These are phyloP conservation scores for Lamellibrachia satsuma DNA, from an alignment of 2,888 invertebrate genomes.

Conservation along the genomic window DNA sequence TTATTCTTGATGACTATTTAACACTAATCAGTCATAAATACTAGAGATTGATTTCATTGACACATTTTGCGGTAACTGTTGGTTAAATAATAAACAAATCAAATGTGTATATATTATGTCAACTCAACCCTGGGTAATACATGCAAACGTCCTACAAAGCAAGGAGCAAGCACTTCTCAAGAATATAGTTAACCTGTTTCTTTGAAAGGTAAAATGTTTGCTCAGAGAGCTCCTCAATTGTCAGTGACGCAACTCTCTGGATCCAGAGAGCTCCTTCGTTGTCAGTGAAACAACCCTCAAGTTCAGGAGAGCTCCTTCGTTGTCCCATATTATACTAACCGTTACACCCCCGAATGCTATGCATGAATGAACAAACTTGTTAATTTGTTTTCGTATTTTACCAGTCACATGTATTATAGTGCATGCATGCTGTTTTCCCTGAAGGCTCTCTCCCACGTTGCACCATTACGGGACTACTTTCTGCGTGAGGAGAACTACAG, in stretches of 20 bases:
- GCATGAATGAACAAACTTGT: not conserved
- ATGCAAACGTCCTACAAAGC: not conserved
- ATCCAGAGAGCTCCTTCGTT: too few species aligned
- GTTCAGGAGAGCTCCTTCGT: not conserved
- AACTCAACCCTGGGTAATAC: not conserved
- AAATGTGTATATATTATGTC: not conserved
- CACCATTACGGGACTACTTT: constrained; percentile 93
- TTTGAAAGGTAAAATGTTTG: not conserved
- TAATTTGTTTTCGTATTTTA: not conserved
- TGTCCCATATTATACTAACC: not conserved
- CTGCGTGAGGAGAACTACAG: constrained; percentile 90
- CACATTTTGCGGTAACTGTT: too few species aligned
- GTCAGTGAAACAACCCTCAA: too few species aligned
- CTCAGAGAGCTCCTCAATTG: too few species aligned
- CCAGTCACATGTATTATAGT: not conserved
- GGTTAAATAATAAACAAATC: not conserved
- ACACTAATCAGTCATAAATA: too few species aligned
- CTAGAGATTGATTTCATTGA: too few species aligned
- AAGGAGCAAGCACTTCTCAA: not conserved
- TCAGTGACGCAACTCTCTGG: too few species aligned
- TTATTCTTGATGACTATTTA: not conserved
- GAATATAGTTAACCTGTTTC: not conserved
- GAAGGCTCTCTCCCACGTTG: constrained; percentile 94
- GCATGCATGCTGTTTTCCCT: not conserved
- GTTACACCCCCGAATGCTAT: not conserved